Evolutionary conservation across 2,888 invertebrate genomes (phyloP), one percentile per base, ranked within the genome.

Genomic region (Leucania comma): DNA sequence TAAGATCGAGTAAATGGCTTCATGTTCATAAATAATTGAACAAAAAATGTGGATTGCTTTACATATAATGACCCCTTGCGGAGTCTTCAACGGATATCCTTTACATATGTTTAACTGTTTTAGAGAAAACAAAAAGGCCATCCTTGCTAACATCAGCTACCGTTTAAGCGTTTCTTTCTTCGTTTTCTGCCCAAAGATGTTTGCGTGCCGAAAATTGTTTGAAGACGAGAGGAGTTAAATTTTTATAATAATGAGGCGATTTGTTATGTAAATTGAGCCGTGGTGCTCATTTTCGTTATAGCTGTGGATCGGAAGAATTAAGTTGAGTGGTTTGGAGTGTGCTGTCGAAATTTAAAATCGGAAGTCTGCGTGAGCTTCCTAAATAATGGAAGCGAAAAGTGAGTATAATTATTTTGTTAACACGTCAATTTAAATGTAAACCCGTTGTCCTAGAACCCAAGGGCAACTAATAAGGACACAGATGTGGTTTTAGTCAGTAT

Each of bases 181-280:
- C 46, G 78, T 81, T 82, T 87, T 88, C 88, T 88, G 84, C 84
- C 88, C 78, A 78, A 83, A 88, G 88, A 81, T 81, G 87, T 90
- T 93, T 93, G 94, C 95, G 94, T 95, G 95, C 90, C 90, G 91
- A 92, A 95, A 95, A 95, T 95, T 92, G 89, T 90, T 84, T 81
- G 85, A 80, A 83, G 88, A 86, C 80, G 82, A 78, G 79, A 82
- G 68, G 71, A 78, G 83, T 81, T 84, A 86, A 87, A 87, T 90
- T 90, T 89, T 72, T 84, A 84, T 88, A 87, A 90, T 87, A 86
- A 89, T 87, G 67, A 76, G 80, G 67, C 80, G 81, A 86, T 82
- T 86, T 87, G 82, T 83, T 88, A 88, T 90, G 87, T 79, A 87
- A 89, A 89, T 90, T 84, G 68, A 68, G 81, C 78, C 68, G 82